These are phyloP conservation scores for Azemiops feae DNA, from an alignment of 2,113 vertebrate genomes.

Conservation along the genomic window DNA sequence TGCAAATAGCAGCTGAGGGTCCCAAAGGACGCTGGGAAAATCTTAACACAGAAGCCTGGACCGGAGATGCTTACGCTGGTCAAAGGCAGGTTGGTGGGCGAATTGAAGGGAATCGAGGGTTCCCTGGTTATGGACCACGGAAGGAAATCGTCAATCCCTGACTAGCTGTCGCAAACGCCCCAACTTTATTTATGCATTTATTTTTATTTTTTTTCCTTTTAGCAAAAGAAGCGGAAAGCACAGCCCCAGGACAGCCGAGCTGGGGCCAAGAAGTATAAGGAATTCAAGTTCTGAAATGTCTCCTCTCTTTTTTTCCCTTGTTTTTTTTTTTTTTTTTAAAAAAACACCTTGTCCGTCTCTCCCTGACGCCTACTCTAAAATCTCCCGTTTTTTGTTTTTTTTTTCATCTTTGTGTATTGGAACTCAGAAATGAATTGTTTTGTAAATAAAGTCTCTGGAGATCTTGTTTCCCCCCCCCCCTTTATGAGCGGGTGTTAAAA, in stretches of 20 bases:
- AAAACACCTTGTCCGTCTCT: too few species aligned
- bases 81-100: neutral
- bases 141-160: neutral
- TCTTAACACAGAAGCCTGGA: neutral
- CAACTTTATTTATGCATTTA: neutral
- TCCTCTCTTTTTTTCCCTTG: neutral
- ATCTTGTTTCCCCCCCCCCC: neutral
- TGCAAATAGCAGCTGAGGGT: neutral
- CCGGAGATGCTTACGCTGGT: neutral
- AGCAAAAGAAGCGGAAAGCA: conserved; percentile 94
- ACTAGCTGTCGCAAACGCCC: neutral
- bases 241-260: conserved; percentile 85
- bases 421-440: neutral
- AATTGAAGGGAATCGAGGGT: neutral
- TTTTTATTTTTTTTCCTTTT: neutral
- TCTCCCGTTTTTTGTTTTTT: neutral
- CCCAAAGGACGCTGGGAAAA: neutral
- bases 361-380: neutral
- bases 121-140: neutral
- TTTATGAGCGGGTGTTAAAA: neutral
- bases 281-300: conserved; percentile 81
- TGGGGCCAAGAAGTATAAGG: conserved; percentile 91
- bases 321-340: neutral
- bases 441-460: conserved; percentile 27
- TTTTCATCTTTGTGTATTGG: neutral